Evolutionary conservation across 2,888 invertebrate genomes (phyloP), one percentile per base, ranked within the genome.

Genomic region (Aphrophora alni): DNA sequence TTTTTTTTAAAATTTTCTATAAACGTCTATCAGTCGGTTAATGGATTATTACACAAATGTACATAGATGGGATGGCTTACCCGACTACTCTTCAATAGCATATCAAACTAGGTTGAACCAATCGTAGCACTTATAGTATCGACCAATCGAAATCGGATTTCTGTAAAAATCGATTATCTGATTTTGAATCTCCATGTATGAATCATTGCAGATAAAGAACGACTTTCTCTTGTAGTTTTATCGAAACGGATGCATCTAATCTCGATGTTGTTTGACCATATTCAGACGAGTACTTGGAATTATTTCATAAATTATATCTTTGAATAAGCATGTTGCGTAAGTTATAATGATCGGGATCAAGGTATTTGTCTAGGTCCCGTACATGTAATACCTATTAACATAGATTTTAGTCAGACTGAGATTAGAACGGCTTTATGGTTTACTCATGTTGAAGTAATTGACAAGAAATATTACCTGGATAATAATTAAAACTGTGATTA

Each of bases 221-320:
- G n/a, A 59, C 59, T 59, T 59, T 59, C 59, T 12, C 59, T n/a
- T 5, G 2, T 2, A 21, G 59, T 21, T 21, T 59, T 59, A 59
- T 59, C 59, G 59, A 59, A 59, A 59, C 10, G 59, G 59, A 59
- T 14, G n/a, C 59, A 59, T 59, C 59, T 59, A 59, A 59, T 59
- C 59, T 21, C 21, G 21, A 59, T 59, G 59, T n/a, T 7, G 59
- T 59, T 59, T 59, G 59, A 59, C 59, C 59, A 59, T 59, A 59
- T 59, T 21, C 21, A 59, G 59, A n/a, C 44, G 44, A 59, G 59
- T 14, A 14, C 4, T 21, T 59, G 59, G 59, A 59, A 59, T 59
- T 59, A 59, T 59, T 59, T 59, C 14, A 59, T 59, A 59, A 59
- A 59, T 59, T 59, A 59, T 59, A 59, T 59, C 59, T 59, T 59